Evolutionary conservation across 2,113 vertebrate genomes (phyloP).

Genomic region (Pyxicephalus adspersus): DNA sequence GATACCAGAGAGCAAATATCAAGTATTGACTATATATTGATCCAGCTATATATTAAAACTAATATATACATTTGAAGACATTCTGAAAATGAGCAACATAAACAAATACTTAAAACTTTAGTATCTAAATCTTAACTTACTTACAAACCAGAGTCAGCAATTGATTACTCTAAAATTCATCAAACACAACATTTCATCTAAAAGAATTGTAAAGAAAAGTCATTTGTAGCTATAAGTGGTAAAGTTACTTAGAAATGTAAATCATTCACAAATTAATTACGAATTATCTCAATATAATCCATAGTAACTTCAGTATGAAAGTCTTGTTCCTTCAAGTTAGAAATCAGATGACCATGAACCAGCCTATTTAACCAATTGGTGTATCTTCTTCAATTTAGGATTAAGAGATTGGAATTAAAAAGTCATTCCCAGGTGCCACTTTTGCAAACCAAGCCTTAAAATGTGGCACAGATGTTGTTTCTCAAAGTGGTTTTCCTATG

Average conservation of each 20-base stretch:
- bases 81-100: conserved; percentile 33
- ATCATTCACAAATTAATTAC: conserved; percentile 6
- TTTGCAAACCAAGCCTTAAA: conserved; percentile 1
- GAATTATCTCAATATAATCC: conserved; percentile 5
- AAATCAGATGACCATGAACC: conserved; percentile 36
- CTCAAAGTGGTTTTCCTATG: conserved; percentile 10
- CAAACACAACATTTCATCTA: conserved; percentile 58
- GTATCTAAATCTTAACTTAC: conserved; percentile 29
- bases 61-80: conserved; percentile 12
- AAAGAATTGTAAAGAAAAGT: no score
- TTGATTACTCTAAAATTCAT: conserved; percentile 60
- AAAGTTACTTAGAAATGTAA: not conserved
- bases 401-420: not conserved
- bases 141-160: conserved; percentile 28
- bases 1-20: not conserved
- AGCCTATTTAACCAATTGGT: conserved; percentile 2
- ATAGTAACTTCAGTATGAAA: conserved; percentile 5
- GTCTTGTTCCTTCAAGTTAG: conserved; percentile 17
- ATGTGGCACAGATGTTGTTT: conserved; percentile 14
- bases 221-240: conserved; percentile 32
- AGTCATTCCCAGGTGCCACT: conserved; percentile 7
- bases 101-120: conserved; percentile 5
- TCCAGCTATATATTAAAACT: conserved; percentile 37
- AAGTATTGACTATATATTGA: not conserved
- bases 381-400: not conserved